phyloP scores from a whole-genome alignment of 2,797 vertebrate genomes.

The Rhabdomys pumilio region DNA sequence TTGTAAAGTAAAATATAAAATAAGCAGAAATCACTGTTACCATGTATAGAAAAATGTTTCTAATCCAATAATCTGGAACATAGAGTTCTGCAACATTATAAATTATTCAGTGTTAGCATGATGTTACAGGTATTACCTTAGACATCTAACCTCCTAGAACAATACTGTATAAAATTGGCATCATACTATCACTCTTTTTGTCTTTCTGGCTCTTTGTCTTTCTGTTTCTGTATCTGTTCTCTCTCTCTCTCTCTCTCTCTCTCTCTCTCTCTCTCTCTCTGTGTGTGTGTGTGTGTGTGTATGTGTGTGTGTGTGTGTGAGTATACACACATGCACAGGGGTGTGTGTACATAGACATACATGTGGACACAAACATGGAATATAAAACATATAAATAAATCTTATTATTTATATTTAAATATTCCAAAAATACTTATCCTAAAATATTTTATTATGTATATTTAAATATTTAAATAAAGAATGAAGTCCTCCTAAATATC shows the following conservation, averaged over 20 bases:
- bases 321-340: not conserved
- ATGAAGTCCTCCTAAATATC: not conserved
- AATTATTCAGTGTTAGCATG: not conserved
- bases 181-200: not conserved
- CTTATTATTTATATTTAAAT: not conserved
- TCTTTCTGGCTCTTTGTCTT: not conserved
- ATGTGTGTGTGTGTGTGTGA: not conserved
- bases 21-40: not conserved
- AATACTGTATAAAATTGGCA: not conserved
- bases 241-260: not conserved
- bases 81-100: not conserved
- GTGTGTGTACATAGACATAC: not conserved
- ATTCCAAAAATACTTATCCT: not conserved
- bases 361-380: not conserved
- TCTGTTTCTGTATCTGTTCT: not conserved
- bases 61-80: not conserved
- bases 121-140: not conserved
- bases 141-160: not conserved
- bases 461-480: not conserved
- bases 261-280: not conserved
- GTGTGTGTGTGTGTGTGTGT: not conserved
- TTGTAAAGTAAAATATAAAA: not conserved
- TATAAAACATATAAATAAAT: not conserved
- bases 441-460: not conserved
- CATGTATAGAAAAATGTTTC: not conserved